Conservation (phyloP, 30 jellyfish, hydroid and myxozoan species). For the Turritopsis rubra region DNA sequence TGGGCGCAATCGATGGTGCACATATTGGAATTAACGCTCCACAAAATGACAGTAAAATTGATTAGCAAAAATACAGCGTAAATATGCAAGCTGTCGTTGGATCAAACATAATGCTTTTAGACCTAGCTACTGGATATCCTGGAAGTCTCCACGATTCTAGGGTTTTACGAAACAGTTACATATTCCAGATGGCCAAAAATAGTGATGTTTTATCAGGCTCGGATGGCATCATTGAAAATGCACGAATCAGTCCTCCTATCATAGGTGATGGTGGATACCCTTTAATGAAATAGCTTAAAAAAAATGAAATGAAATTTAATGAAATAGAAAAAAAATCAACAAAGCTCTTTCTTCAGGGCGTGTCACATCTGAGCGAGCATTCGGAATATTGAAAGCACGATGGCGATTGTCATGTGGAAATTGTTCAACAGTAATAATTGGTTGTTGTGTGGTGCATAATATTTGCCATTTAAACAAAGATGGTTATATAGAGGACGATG, state of each 20-base stretch:
- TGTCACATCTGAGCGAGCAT: slow-evolving; percentile 17
- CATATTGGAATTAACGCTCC: slow-evolving; percentile 41
- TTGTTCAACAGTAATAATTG: slow-evolving; percentile 34
- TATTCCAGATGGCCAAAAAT: slow-evolving; percentile 19
- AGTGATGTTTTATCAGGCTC: slow-evolving; percentile 20
- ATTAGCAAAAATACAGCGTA: slow-evolving; percentile 38
- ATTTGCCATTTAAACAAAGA: not conserved
- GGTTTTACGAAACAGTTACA: slow-evolving; percentile 12
- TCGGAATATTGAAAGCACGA: slow-evolving; percentile 40
- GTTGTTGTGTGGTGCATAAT: slow-evolving; percentile 31
- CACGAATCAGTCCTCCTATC: slow-evolving; percentile 16
- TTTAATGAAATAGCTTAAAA: slow-evolving; percentile 22
- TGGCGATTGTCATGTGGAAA: slow-evolving; percentile 33
- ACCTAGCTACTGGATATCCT: slow-evolving; percentile 43
- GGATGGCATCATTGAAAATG: not conserved
- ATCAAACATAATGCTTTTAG: slow-evolving; percentile 19
- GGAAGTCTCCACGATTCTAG: slow-evolving; percentile 65
- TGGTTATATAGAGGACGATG: not conserved
- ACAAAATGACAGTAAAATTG: slow-evolving; percentile 8
- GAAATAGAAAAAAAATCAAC: not conserved
- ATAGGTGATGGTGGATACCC: slow-evolving; percentile 55
- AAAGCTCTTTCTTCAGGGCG: not conserved
- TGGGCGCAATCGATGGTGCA: slow-evolving; percentile 50
- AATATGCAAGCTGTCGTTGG: slow-evolving; percentile 65
- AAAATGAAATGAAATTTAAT: too few relatives aligned